Evolutionary conservation across 92 coral and sea anemone species (phyloP), one percentile per base, ranked within the genome.

Genomic region (Palythoa heliodiscus): DNA sequence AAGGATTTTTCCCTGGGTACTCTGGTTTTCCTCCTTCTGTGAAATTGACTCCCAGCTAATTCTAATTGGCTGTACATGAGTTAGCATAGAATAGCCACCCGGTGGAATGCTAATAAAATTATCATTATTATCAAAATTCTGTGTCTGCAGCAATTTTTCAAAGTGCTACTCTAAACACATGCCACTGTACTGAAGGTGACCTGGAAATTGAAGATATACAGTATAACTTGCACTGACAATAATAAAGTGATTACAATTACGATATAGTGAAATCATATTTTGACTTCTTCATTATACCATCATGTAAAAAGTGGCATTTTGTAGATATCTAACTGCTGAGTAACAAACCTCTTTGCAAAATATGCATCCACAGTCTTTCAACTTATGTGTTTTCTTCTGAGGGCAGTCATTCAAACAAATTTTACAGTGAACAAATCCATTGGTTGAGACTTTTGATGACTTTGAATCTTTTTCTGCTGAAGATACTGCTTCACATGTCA

Each of bases 261-360:
- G 23, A 23, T 19, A 68, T 8, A 68, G 11, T 4, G 11, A 5
- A 35, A 58, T 16, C 0, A 13, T 19, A 19, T 15, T 12, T 54
- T 29, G 35, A 58, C 66, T 58, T 5, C 7, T 58, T 16, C 1
- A 58, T 15, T 20, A 2, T 13, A 58, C 19, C 19, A 12, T 29
- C 74, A 11, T 70, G 22, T 20, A 29, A 29, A 29, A 29, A 29
- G 35, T 29, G 35, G 35, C 35, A 24, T 20, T 67, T 67, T 67
- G 29, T 4, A 70, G 25, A 9, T 75, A 12, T 39, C 0, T 7
- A 73, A 13, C 48, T 40, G 54, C n/a, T 37, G 39, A 13, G 9
- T n/a, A 66, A 80, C 84, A 80, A 66, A 94, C 98, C 98, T 94
- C 93, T 73, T 86, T 86, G 80, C 98, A 94, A 82, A 94, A 94